A percentile compares a stretch with the other conserved stretches of the same genome.
These are phyloP conservation scores for Notarius lentiginosus DNA, from an alignment of 2,113 vertebrate genomes.

Conservation along the genomic window DNA sequence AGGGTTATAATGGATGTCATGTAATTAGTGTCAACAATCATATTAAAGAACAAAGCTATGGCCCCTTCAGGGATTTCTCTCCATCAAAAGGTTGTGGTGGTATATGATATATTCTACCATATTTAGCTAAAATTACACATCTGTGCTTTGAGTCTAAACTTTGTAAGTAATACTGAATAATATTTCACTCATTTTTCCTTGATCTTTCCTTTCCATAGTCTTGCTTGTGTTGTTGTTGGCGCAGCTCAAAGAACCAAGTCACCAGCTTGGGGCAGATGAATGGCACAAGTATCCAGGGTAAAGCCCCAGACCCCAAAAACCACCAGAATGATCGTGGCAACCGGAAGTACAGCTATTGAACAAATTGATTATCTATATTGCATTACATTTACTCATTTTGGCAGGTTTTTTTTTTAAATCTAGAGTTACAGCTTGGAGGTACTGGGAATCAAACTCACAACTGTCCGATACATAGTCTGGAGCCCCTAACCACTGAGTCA, in stretches of 20 bases:
- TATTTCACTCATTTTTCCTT: neutral
- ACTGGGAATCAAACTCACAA: constrained; percentile 2
- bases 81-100: neutral
- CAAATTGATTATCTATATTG: too few relatives aligned
- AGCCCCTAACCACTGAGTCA: neutral
- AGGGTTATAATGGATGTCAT: neutral
- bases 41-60: neutral
- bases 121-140: neutral
- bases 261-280: constrained; percentile 73
- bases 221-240: constrained; percentile 79
- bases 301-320: constrained; percentile 74
- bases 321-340: constrained; percentile 63
- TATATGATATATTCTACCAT: neutral
- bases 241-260: constrained; percentile 66
- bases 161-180: neutral
- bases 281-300: constrained; percentile 76
- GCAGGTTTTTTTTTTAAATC: neutral
- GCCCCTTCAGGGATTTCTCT: neutral
- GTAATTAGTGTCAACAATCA: neutral
- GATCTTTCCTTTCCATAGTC: constrained; percentile 60
- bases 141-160: neutral
- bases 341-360: constrained; percentile 74
- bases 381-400: neutral
- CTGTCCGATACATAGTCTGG: too few relatives aligned
- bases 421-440: neutral